A percentile compares a stretch with the other conserved stretches of the same genome.
Evolutionary conservation across 2,888 invertebrate species (phyloP).

Genomic region (Coleophora deauratella): DNA sequence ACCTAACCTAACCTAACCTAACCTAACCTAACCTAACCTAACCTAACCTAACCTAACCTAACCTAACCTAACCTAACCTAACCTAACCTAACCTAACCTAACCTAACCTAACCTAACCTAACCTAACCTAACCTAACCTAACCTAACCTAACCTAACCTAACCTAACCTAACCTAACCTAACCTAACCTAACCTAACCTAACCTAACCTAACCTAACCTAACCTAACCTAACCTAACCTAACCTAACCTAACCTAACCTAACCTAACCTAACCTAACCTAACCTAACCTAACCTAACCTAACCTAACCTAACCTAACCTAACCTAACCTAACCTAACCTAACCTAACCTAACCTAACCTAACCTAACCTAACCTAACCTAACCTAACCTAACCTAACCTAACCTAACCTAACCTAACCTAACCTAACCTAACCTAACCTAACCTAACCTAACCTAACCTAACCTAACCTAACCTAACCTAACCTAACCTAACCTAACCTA

Average conservation of each 20-base stretch:
- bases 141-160: slow-evolving; percentile 10
- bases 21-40: slow-evolving; percentile 9
- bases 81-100: slow-evolving; percentile 8
- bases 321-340: slow-evolving; percentile 11
- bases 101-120: slow-evolving; percentile 7
- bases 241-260: slow-evolving; percentile 13
- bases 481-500: slow-evolving; percentile 14
- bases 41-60: slow-evolving; percentile 10
- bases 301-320: slow-evolving; percentile 11
- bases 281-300: slow-evolving; percentile 11
- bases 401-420: slow-evolving; percentile 12
- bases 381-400: slow-evolving; percentile 13
- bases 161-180: slow-evolving; percentile 10
- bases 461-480: slow-evolving; percentile 11
- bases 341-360: slow-evolving; percentile 11
- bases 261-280: slow-evolving; percentile 9
- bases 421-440: slow-evolving; percentile 11
- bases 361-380: slow-evolving; percentile 7
- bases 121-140: slow-evolving; percentile 10
- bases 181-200: slow-evolving; percentile 11
- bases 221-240: slow-evolving; percentile 12
- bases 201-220: slow-evolving; percentile 12
- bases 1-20: slow-evolving; percentile 10
- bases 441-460: slow-evolving; percentile 10
- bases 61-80: slow-evolving; percentile 10